A percentile compares a stretch with the other conserved stretches of the same genome.
phyloP scores from a whole-genome alignment of 2,113 vertebrate genomes.

The Pteropus alecto region DNA sequence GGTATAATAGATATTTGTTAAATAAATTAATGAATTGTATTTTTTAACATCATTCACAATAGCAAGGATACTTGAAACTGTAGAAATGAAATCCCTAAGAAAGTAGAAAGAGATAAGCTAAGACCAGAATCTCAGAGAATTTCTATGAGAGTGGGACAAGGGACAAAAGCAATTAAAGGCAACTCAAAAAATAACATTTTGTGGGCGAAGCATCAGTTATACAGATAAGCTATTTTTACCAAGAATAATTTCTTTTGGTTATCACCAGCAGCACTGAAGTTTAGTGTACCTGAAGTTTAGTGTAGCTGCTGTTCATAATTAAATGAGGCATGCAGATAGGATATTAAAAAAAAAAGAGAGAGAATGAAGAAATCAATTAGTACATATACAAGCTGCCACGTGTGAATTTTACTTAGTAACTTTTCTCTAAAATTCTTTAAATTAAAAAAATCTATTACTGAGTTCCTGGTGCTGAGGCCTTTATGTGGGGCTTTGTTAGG shows the following conservation, averaged over 20 bases:
- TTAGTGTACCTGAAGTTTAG: neutral
- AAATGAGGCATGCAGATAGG: no score
- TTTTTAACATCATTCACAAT: neutral
- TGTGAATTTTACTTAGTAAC: neutral
- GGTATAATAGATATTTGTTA: neutral
- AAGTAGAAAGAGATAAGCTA: neutral
- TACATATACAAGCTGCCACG: neutral
- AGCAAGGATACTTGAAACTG: neutral
- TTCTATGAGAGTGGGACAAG: neutral
- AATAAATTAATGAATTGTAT: neutral
- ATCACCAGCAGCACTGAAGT: neutral
- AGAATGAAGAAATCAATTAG: neutral
- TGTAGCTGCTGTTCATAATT: no score
- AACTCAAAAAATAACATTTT: neutral
- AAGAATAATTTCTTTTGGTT: neutral
- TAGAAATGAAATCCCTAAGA: neutral
- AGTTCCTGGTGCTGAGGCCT: neutral
- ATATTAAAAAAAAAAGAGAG: neutral
- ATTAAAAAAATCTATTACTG: neutral
- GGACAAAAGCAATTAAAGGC: neutral
- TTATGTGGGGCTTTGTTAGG: neutral
- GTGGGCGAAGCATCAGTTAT: neutral
- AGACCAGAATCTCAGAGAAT: neutral
- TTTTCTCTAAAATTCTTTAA: constrained; percentile 9
- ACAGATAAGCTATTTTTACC: neutral